Conservation (phyloP, 1,140 invertebrate species). For the Papilio polyxenes region DNA sequence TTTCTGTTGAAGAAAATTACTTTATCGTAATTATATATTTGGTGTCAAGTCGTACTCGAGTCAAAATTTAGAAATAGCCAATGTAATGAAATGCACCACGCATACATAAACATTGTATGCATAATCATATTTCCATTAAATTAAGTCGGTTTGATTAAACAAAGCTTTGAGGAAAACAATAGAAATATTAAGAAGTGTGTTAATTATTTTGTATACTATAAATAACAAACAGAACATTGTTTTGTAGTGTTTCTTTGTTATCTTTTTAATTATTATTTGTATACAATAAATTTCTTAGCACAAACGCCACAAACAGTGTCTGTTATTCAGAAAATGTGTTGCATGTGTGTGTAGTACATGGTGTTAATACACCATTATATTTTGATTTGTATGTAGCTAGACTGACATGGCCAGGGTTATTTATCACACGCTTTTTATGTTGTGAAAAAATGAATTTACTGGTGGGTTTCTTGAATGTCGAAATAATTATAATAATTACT, state of each 20-base stretch:
- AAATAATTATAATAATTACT: too few species aligned
- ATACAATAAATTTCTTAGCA: conserved; percentile 8
- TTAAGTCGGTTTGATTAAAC: background rate
- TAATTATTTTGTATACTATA: background rate
- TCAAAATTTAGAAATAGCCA: too few species aligned
- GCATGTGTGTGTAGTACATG: background rate
- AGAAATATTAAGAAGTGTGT: background rate
- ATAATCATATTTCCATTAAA: background rate
- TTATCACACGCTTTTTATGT: too few species aligned
- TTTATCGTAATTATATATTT: too few species aligned
- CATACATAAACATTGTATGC: background rate
- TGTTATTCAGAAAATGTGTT: background rate
- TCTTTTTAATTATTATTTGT: background rate
- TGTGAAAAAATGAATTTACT: too few species aligned
- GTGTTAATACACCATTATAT: background rate
- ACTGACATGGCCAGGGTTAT: too few species aligned
- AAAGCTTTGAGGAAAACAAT: conserved; percentile 1
- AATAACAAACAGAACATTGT: background rate
- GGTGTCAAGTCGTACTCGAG: too few species aligned
- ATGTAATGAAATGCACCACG: background rate
- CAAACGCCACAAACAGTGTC: background rate
- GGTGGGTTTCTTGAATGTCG: too few species aligned
- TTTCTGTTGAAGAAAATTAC: too few species aligned
- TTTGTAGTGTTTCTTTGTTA: background rate
- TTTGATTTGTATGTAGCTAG: too few species aligned